phyloP scores from a whole-genome alignment of 2,888 invertebrate genomes.

The Tridacna gigas region DNA sequence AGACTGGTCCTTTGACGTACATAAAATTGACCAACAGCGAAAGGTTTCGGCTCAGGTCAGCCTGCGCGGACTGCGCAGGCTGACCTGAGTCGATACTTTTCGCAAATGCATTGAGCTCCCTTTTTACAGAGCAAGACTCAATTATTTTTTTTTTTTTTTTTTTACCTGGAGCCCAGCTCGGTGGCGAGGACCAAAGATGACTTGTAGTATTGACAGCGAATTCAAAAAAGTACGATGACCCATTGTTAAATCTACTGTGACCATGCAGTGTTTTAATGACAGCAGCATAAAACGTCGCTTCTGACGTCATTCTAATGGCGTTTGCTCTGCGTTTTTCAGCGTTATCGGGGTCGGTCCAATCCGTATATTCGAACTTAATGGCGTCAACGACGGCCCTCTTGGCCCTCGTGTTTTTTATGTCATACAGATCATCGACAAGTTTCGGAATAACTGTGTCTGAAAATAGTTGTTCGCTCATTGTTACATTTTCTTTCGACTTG shows the following conservation, averaged over 20 bases:
- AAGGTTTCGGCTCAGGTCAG: no score
- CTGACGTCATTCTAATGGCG: slow-evolving; percentile 95
- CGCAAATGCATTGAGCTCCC: no score
- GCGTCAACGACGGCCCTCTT: slow-evolving; percentile 1
- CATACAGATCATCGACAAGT: slow-evolving; percentile 5
- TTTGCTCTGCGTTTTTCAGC: slow-evolving; percentile 91
- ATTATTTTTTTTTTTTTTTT: no score
- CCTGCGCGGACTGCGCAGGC: no score
- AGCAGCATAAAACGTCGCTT: slow-evolving; percentile 97
- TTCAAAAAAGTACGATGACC: slow-evolving; percentile 68
- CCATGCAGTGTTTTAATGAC: slow-evolving; percentile 93
- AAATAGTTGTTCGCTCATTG: slow-evolving; percentile 30
- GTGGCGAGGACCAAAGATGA: slow-evolving; percentile 29
- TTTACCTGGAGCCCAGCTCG: slow-evolving; percentile 44
- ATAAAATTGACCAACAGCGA: no score
- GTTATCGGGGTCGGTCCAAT: slow-evolving; percentile 85
- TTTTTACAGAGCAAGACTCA: no score
- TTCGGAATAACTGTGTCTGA: slow-evolving; percentile 25
- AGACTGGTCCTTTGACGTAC: no score
- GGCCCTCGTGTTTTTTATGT: slow-evolving; percentile 16
- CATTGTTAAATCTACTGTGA: slow-evolving; percentile 88
- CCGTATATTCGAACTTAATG: slow-evolving; percentile 42
- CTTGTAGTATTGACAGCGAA: slow-evolving; percentile 61
- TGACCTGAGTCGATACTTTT: no score
- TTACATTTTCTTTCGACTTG: slow-evolving; percentile 29